Percentiles rank a stretch among this genome's conserved stretches.
phyloP scores from a whole-genome alignment of 2,797 vertebrate genomes.

The Acrocephalus scirpaceus region DNA sequence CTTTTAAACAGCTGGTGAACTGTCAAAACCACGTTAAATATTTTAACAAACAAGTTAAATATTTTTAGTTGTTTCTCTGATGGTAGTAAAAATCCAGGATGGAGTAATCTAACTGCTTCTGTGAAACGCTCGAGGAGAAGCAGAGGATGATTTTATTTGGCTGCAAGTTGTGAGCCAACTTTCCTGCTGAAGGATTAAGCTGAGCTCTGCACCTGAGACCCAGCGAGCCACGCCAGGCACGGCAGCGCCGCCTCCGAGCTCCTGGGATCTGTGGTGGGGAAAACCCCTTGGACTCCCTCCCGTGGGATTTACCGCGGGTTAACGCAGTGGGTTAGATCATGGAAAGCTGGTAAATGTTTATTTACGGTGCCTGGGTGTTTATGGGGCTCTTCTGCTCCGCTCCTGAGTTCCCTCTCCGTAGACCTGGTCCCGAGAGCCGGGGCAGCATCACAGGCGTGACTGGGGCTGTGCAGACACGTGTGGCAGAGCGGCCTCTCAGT shows the following conservation, averaged over 20 bases:
- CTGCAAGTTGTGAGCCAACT: not conserved
- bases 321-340: constrained; percentile 14
- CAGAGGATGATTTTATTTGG: not conserved
- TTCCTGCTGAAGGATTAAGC: not conserved
- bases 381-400: not conserved
- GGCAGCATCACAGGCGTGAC: fast-evolving
- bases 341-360: constrained; percentile 56
- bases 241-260: fast-evolving
- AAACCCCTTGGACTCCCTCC: not conserved
- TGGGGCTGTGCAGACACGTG: not conserved
- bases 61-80: constrained; percentile 56
- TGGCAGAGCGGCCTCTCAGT: not conserved
- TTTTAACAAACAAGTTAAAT: constrained; percentile 69
- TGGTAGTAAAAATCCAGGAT: constrained; percentile 38
- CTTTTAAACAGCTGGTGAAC: constrained; percentile 75
- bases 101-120: not conserved
- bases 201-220: not conserved
- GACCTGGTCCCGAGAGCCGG: not conserved
- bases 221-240: fast-evolving
- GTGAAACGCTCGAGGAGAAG: not conserved
- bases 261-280: not conserved
- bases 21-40: constrained; percentile 68
- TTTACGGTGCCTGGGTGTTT: constrained; percentile 36
- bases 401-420: not conserved
- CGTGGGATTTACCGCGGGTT: not conserved